These are phyloP conservation scores for Sylvilagus bachmani DNA, from an alignment of 2,113 vertebrate genomes.

Conservation along the genomic window DNA sequence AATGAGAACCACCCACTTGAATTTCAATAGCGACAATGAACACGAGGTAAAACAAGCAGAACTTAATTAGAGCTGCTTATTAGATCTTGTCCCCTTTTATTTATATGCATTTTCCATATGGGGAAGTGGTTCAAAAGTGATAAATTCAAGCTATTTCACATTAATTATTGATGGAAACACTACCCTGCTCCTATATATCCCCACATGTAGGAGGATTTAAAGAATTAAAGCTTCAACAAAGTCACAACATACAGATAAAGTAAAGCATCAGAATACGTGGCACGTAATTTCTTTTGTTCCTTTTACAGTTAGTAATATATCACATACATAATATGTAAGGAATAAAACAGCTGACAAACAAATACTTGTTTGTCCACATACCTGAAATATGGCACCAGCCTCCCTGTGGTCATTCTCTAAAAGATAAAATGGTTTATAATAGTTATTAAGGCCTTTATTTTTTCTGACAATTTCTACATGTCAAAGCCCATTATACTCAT, in stretches of 20 bases:
- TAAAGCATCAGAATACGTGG: neutral
- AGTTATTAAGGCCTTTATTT: neutral
- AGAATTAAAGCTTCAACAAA: conserved; percentile 35
- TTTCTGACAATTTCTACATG: neutral
- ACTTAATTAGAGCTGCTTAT: neutral
- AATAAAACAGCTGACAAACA: neutral
- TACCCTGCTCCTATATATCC: neutral
- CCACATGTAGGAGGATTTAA: neutral
- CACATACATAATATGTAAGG: neutral
- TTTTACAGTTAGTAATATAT: neutral
- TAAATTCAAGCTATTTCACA: conserved; percentile 26
- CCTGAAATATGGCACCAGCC: neutral
- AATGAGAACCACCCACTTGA: neutral
- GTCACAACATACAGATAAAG: neutral
- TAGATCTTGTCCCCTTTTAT: neutral
- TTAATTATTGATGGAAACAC: conserved; percentile 4
- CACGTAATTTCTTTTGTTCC: neutral
- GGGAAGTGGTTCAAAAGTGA: neutral
- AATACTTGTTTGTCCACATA: neutral
- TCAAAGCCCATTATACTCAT: neutral
- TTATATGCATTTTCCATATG: conserved; percentile 22
- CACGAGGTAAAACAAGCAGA: neutral
- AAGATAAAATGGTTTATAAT: neutral
- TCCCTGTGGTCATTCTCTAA: neutral
- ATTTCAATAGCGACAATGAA: neutral